Base-by-base conservation (phyloP, 2,888 invertebrate genomes). In the Chamaedrilus cognettii region DNA sequence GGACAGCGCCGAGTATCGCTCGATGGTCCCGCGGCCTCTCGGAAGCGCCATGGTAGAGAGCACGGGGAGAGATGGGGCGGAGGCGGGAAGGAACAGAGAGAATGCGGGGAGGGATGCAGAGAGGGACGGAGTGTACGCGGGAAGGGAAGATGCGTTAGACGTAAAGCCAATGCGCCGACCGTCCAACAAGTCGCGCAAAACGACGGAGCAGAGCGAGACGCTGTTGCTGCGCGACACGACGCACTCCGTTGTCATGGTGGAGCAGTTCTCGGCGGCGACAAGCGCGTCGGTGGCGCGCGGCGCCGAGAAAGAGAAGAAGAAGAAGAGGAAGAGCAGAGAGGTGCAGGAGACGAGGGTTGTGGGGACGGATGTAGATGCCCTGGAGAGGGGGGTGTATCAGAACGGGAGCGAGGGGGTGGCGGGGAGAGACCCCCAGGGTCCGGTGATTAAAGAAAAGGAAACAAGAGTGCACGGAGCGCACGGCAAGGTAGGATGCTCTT, bases 261-360 rank as follows among this genome's bases (percentile, higher is more conserved):
- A 42, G 42, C 11, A 42, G 19, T 42, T 42, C 42, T 42, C 19
- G 26, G 5, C 55, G 55, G 28, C 26, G 11, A 23, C 55, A 7
- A 52, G 11, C 11, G 28, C 55, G 7, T 23, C 28, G 15, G 26
- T 52, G 7, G 55, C 5, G 26, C 11, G 26, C 5, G 55, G 32
- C 5, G 23, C 31, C 5, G 32, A 58, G 58, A 58, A 58, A 28
- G 58, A 58, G 23, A 58, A 32, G 23, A 30, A 32, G 58, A 58
- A 31, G 58, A 58, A 58, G 33, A 58, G 23, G 11, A 58, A 58
- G 55, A 55, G 23, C 15, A 55, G 23, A 32, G 31, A 58, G 28
- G 31, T 30, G 58, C 11, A 58, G 58, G 11, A 58, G 58, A 5
- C 7, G 5, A 30, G 7, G 15, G 33, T 31, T 28, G 33, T 30